phyloP scores from a whole-genome alignment of 2,797 vertebrate genomes.

The Enteromius mattozi region DNA sequence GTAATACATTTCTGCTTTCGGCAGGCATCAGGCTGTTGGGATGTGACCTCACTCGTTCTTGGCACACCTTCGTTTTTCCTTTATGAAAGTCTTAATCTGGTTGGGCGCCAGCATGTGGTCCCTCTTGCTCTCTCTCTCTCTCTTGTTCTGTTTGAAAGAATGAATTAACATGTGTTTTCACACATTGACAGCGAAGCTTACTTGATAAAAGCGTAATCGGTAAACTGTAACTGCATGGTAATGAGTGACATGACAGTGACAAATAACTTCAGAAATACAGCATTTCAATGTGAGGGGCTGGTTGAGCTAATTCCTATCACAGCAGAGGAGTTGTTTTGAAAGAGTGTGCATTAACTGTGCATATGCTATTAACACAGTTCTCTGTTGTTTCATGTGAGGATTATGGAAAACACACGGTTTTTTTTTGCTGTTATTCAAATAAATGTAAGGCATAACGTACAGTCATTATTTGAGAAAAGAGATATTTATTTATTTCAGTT shows the following conservation, averaged over 20 bases:
- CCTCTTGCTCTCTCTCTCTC: conserved; percentile 59
- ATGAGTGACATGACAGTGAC: conserved; percentile 41
- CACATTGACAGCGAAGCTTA: conserved; percentile 33
- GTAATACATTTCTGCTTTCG: conserved; percentile 34
- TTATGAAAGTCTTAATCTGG: conserved; percentile 76
- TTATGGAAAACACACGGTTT: not conserved
- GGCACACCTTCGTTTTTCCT: conserved; percentile 69
- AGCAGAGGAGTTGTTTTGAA: conserved; percentile 12
- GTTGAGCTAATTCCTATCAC: conserved; percentile 3
- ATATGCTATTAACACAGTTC: not conserved
- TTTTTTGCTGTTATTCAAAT: not conserved
- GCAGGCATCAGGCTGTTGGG: conserved; percentile 36
- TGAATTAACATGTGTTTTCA: conserved; percentile 45
- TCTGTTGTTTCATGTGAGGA: not conserved
- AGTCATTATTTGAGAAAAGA: not conserved
- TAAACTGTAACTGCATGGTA: conserved; percentile 26
- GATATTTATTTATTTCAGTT: not conserved
- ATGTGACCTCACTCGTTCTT: conserved; percentile 73
- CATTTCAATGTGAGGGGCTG: not conserved
- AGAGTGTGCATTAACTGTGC: not conserved
- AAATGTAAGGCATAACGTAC: not conserved
- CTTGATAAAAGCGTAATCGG: conserved; percentile 40
- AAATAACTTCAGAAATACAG: conserved; percentile 28
- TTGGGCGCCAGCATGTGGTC: conserved; percentile 63
- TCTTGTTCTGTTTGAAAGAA: conserved; percentile 63